Evolutionary conservation across 2,797 vertebrate genomes (phyloP), one percentile per base, ranked within the genome.

Genomic region (Rhinichthys osculus): DNA sequence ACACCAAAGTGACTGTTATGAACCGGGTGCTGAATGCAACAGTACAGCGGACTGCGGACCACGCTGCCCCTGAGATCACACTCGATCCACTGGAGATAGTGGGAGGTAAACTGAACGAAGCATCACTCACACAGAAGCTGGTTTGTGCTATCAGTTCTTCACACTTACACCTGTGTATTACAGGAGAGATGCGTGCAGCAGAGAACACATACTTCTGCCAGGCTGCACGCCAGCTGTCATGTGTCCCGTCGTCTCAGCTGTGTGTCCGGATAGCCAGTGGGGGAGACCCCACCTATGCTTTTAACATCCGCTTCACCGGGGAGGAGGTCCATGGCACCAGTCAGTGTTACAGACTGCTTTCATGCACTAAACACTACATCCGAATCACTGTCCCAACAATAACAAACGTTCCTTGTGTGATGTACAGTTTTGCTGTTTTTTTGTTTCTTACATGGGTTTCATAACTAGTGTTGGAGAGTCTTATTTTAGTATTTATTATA

Each of bases 311-410:
- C 89, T 99, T 99, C 94, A 99, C 97, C 0, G 98, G 98, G 3
- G 98, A 99, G 91, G 98, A 99, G 92, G 98, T 99, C 82, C 98
- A 99, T 0, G 98, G 98, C 90, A 99, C 98, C 89, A 99, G 98
- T 98, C 69, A 96, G 95, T 89, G 70, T 78, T 73, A 83, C 64
- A 62, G 52, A 42, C n/a, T 21, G 7, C 33, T 77, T 33, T 42
- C 8, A 27, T 83, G 38, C 70, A 72, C 5, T 38, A 47, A 14
- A 42, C 57, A 64, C n/a, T 42, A 42, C 62, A 78, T 59, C 33
- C 11, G 1, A 62, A 50, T 17, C 71, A 50, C 27, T 9, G 2
- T 35, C 0, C 74, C 81, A 47, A 83, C 84, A 82, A 82, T 17
- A 14, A 71, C 2, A 52, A 6, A 62, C 7, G n/a, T 67, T 70